Conservation (phyloP, 1,140 invertebrate species). For the Pseudomyrmex concolor region DNA sequence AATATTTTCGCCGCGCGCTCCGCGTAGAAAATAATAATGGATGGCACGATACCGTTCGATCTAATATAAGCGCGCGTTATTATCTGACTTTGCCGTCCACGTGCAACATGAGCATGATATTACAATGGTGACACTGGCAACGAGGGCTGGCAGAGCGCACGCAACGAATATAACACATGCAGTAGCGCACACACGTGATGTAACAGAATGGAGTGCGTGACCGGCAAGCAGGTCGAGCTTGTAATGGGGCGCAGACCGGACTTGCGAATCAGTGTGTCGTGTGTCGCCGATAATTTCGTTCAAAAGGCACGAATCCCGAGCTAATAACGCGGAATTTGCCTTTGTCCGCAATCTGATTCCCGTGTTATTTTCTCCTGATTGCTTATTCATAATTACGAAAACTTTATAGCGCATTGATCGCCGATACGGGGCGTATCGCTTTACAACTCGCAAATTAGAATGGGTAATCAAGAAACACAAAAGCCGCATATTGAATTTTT, state of each 20-base stretch:
- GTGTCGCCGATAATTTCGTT: slow-evolving; percentile 54
- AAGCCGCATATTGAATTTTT: neutral
- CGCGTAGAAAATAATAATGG: slow-evolving; percentile 12
- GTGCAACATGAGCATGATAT: slow-evolving; percentile 59
- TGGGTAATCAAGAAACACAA: neutral
- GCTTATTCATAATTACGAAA: slow-evolving; percentile 44
- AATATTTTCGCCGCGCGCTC: neutral
- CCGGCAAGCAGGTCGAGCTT: slow-evolving; percentile 52
- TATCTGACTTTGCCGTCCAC: slow-evolving; percentile 61
- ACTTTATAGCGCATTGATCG: slow-evolving; percentile 25
- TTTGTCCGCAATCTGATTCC: slow-evolving; percentile 43
- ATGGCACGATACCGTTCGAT: slow-evolving; percentile 23
- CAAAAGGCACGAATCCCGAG: slow-evolving; percentile 25
- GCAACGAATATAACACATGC: slow-evolving; percentile 58
- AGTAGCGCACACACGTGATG: slow-evolving; percentile 61
- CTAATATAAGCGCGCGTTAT: slow-evolving; percentile 29
- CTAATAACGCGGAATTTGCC: slow-evolving; percentile 56
- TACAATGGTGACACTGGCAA: slow-evolving; percentile 52
- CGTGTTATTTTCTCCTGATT: slow-evolving; percentile 23
- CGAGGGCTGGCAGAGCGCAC: slow-evolving; percentile 36
- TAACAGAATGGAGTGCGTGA: slow-evolving; percentile 67
- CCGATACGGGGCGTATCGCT: neutral
- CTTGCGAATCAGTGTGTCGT: slow-evolving; percentile 54
- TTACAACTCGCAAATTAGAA: neutral
- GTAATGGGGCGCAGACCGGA: slow-evolving; percentile 42